A percentile compares a stretch with the other conserved stretches of the same genome.
Conservation (phyloP, 1,140 invertebrate species). For the Drosophila aff. region DNA sequence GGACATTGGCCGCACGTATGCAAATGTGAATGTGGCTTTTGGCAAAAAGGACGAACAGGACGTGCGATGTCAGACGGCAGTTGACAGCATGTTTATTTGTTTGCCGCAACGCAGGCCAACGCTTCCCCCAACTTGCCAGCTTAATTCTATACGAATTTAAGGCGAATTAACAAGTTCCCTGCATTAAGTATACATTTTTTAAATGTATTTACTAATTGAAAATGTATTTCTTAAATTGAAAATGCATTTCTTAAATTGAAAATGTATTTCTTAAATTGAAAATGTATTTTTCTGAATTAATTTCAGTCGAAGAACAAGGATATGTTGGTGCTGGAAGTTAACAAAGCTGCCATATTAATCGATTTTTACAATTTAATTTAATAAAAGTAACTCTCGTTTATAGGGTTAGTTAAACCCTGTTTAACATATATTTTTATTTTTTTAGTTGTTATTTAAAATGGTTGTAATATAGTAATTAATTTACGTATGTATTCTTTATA, state of each 20-base stretch:
- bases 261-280: background rate
- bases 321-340: too few relatives aligned
- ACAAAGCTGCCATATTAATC: too few relatives aligned
- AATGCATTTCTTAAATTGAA: background rate
- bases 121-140: constrained; percentile 4
- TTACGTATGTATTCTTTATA: too few relatives aligned
- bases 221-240: background rate
- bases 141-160: constrained; percentile 1
- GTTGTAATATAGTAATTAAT: too few relatives aligned
- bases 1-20: constrained; percentile 79
- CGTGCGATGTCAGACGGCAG: constrained; percentile 79
- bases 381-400: too few relatives aligned
- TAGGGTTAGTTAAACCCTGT: too few relatives aligned
- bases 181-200: background rate
- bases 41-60: constrained; percentile 13
- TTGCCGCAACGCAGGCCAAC: constrained; percentile 43
- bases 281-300: background rate
- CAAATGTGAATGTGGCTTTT: constrained; percentile 66
- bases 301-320: too few relatives aligned
- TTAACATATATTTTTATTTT: too few relatives aligned
- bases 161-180: constrained; percentile 4
- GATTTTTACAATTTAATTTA: too few relatives aligned
- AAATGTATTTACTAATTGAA: background rate
- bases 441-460: too few relatives aligned
- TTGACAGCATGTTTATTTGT: constrained; percentile 83